Conservation (phyloP, 2,113 vertebrate species). For the Callithrix jacchus region DNA sequence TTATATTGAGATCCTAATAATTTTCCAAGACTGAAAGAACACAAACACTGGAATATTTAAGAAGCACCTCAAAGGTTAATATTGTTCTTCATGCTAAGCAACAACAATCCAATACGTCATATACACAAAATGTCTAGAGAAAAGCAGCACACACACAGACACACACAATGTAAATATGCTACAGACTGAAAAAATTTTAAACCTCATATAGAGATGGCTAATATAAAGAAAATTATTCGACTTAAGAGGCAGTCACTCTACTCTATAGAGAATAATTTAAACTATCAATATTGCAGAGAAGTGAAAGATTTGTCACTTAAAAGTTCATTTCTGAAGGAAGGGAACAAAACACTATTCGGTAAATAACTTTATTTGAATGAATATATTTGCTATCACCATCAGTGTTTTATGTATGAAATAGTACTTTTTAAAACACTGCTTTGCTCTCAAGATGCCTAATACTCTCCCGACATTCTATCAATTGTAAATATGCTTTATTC, state of each 20-base stretch:
- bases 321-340: background rate
- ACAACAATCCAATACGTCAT: background rate
- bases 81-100: background rate
- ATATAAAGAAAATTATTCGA: slow-evolving; percentile 33
- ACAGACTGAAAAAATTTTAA: background rate
- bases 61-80: slow-evolving; percentile 46
- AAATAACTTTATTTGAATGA: slow-evolving; percentile 3
- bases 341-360: background rate
- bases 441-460: background rate
- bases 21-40: slow-evolving; percentile 32
- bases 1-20: slow-evolving; percentile 12
- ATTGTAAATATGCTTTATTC: background rate
- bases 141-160: background rate
- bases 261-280: background rate
- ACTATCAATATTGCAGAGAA: background rate
- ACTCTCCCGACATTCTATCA: slow-evolving; percentile 14
- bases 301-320: background rate
- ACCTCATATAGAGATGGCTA: background rate
- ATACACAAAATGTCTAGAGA: background rate
- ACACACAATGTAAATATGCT: background rate
- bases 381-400: background rate
- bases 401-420: background rate
- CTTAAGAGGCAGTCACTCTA: background rate
- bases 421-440: background rate
- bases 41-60: slow-evolving; percentile 39